Conservation (phyloP, 2,888 invertebrate genomes). For the Punctoribates punctum region DNA sequence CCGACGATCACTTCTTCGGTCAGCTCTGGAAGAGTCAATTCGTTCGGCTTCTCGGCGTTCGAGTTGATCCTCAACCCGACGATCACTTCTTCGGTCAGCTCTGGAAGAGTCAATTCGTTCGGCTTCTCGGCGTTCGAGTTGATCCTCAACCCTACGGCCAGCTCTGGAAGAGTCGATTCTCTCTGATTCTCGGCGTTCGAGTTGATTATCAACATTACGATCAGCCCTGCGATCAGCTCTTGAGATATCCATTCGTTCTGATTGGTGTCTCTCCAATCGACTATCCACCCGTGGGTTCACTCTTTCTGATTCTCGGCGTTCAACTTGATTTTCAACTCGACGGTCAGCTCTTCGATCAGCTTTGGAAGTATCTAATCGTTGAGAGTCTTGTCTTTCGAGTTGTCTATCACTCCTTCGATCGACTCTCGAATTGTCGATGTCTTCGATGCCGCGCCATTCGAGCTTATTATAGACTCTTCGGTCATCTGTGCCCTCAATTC, state of each 20-base stretch:
- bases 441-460: no score
- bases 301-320: background rate
- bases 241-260: background rate
- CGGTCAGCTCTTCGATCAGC: background rate
- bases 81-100: background rate
- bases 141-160: background rate
- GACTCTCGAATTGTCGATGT: background rate
- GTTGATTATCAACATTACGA: background rate
- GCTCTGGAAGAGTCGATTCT: background rate
- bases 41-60: background rate
- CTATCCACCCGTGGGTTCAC: background rate
- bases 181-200: background rate
- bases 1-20: background rate
- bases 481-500: no score
- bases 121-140: background rate
- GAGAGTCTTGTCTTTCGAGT: constrained; percentile 2
- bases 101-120: no score
- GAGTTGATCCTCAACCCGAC: background rate
- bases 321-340: background rate
- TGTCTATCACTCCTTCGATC: constrained; percentile 1
- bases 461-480: no score
- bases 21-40: no score
- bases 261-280: background rate
- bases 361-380: background rate
- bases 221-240: background rate